phyloP scores from a whole-genome alignment of 2,113 vertebrate species.

The Leucopsar rothschildi region DNA sequence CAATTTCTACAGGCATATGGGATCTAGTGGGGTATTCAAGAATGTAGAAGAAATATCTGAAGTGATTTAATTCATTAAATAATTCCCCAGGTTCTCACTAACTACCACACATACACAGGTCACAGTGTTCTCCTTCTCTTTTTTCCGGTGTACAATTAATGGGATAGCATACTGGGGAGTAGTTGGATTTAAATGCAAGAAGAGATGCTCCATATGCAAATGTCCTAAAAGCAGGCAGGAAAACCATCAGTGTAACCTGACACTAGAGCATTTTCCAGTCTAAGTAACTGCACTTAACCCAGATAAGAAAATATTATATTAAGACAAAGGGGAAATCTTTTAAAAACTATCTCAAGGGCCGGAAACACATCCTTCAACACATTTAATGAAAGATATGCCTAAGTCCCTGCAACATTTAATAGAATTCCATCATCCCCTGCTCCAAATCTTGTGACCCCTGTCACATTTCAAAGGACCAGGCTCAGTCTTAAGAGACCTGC shows the following conservation, averaged over 20 bases:
- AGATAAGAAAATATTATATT: not conserved
- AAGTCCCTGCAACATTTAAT: not conserved
- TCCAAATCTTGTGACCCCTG: not conserved
- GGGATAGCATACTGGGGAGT: conserved; percentile 15
- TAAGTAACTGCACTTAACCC: not conserved
- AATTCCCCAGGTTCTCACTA: conserved; percentile 42
- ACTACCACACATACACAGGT: not conserved
- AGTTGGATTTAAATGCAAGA: conserved; percentile 1
- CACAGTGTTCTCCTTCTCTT: not conserved
- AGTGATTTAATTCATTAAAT: conserved; percentile 41
- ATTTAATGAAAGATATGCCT: not conserved
- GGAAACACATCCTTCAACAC: not conserved
- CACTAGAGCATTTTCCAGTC: not conserved
- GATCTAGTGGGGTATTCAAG: conserved; percentile 33
- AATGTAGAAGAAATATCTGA: conserved; percentile 44
- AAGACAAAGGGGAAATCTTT: not conserved
- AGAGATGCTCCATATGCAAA: not conserved
- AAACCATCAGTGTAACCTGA: not conserved
- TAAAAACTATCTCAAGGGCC: not conserved
- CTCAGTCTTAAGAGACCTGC: not conserved
- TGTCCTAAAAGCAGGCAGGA: not conserved
- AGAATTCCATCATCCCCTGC: not conserved
- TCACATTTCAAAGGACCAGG: not conserved
- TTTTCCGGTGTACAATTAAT: conserved; percentile 20
- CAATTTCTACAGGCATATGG: conserved; percentile 13